A percentile compares a stretch with the other conserved stretches of the same genome.
phyloP scores from a whole-genome alignment of 2,113 vertebrate species.

The Empidonax alnorum region DNA sequence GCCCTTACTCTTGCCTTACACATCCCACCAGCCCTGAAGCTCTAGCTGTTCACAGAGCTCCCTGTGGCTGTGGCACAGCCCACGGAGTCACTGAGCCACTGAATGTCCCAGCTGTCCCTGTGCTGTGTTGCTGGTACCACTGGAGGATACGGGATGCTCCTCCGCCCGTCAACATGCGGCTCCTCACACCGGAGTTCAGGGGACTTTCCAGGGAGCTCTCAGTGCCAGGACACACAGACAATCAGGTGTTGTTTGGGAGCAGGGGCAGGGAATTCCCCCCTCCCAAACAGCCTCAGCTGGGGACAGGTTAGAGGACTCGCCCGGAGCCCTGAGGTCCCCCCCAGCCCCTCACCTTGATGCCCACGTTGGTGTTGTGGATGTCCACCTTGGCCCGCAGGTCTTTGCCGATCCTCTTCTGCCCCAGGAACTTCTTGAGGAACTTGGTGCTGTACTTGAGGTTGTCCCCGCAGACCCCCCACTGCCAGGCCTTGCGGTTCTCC shows the following conservation, averaged over 20 bases:
- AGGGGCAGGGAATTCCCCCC: neutral
- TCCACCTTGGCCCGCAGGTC: slow-evolving; percentile 93
- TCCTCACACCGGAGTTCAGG: neutral
- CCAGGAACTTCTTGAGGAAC: slow-evolving; percentile 94
- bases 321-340: neutral
- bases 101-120: neutral
- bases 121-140: neutral
- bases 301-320: too few species aligned
- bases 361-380: slow-evolving; percentile 93
- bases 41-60: neutral
- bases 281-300: neutral
- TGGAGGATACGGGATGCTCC: neutral
- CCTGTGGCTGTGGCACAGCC: neutral
- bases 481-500: slow-evolving; percentile 95
- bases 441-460: slow-evolving; percentile 98
- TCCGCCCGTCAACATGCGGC: neutral
- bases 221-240: neutral
- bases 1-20: neutral
- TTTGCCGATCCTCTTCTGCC: slow-evolving; percentile 92
- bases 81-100: neutral
- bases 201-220: neutral
- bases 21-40: neutral
- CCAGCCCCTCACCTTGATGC: slow-evolving; percentile 86
- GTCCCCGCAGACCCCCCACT: slow-evolving; percentile 97
- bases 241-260: neutral